Conservation (phyloP, 2,888 invertebrate genomes). For the Melangyna quadrimaculata region DNA sequence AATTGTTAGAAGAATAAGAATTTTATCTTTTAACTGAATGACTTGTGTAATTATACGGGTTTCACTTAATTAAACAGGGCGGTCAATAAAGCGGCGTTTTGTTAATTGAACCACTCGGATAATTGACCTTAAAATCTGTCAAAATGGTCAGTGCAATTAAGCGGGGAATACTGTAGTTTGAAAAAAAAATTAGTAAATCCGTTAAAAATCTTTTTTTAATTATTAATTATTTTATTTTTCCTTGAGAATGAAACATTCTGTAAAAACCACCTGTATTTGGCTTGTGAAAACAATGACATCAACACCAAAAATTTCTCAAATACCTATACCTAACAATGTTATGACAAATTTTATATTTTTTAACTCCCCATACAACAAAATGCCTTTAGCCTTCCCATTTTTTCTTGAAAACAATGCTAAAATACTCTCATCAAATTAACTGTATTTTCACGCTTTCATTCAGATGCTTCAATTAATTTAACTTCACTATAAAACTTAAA, state of each 20-base stretch:
- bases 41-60: too few relatives aligned
- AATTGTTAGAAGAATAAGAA: too few relatives aligned
- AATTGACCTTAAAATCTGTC: too few relatives aligned
- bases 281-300: not conserved
- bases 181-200: too few relatives aligned
- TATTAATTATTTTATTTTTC: not conserved
- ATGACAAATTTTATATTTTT: not conserved
- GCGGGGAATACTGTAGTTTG: too few relatives aligned
- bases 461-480: constrained; percentile 5
- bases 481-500: not conserved
- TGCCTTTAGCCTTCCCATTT: not conserved
- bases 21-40: too few relatives aligned
- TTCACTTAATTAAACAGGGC: too few relatives aligned
- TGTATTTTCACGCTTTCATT: not conserved
- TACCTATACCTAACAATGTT: not conserved
- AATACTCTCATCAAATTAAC: not conserved
- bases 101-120: too few relatives aligned
- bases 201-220: too few relatives aligned
- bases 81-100: too few relatives aligned
- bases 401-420: not conserved
- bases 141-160: too few relatives aligned
- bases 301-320: not conserved
- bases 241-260: not conserved
- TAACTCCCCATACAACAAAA: not conserved
- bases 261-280: not conserved